These are phyloP conservation scores for Temnopleurus reevesii DNA, from an alignment of 53 echinoderm and acorn worm genomes.

Conservation along the genomic window DNA sequence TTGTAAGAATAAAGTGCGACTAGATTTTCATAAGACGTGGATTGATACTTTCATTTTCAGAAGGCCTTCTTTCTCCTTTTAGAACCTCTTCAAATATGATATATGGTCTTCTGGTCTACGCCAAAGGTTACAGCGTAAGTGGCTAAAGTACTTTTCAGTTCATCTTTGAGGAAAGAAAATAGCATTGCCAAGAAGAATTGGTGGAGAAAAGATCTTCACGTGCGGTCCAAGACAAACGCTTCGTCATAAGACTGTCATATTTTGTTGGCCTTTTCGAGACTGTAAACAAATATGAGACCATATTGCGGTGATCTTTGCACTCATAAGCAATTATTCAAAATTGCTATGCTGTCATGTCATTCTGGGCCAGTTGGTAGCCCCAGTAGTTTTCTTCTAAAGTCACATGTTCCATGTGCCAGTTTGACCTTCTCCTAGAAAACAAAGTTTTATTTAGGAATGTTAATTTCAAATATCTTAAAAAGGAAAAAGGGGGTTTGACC, in stretches of 20 bases:
- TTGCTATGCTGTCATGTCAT: conserved; percentile 17
- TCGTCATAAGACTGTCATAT: conserved; percentile 50
- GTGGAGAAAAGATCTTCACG: conserved; percentile 39
- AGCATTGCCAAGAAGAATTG: not conserved
- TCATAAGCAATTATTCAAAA: conserved; percentile 46
- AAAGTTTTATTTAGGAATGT: not conserved
- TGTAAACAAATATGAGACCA: conserved; percentile 57
- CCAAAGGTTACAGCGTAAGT: conserved; percentile 49
- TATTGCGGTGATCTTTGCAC: conserved; percentile 34
- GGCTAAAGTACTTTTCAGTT: conserved; percentile 58
- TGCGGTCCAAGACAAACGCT: conserved; percentile 51
- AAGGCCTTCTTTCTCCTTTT: not conserved
- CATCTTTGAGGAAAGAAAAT: conserved; percentile 13
- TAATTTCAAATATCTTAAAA: too few species aligned
- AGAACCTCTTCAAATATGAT: conserved; percentile 3
- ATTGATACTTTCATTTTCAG: conserved; percentile 2
- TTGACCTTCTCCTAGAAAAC: not conserved
- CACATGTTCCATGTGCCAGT: conserved; percentile 5
- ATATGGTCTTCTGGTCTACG: conserved; percentile 10
- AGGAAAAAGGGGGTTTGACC: too few species aligned
- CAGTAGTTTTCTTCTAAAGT: not conserved
- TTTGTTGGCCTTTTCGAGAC: conserved; percentile 47
- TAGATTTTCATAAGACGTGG: not conserved
- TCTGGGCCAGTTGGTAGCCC: not conserved
- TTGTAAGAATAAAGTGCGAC: conserved; percentile 30